A percentile compares a stretch with the other conserved stretches of the same genome.
Conservation (phyloP, 2,797 vertebrate genomes). For the Hypotaenidia okinawae region DNA sequence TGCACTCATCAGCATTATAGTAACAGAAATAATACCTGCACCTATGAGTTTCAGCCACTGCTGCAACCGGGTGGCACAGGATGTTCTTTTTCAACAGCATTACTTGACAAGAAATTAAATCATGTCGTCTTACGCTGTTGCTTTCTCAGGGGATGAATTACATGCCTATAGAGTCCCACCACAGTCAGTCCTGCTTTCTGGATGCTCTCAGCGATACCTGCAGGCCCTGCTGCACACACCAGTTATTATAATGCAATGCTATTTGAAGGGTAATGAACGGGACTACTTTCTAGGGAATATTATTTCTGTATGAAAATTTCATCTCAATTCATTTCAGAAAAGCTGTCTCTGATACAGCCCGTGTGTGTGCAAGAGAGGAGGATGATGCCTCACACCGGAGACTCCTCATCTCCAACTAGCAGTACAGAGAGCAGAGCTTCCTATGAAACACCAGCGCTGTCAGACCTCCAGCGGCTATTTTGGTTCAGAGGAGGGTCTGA, state of each 20-base stretch:
- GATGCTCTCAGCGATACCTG: constrained; percentile 43
- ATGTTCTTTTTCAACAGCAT: neutral
- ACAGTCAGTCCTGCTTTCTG: neutral
- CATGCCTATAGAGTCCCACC: neutral
- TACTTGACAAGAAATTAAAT: constrained; percentile 38
- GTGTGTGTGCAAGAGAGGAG: neutral
- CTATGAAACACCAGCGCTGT: constrained; percentile 84
- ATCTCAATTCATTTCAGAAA: constrained; percentile 61
- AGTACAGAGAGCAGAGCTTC: constrained; percentile 45
- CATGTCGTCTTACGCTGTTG: neutral
- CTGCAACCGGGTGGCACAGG: neutral
- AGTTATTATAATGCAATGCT: constrained; percentile 24
- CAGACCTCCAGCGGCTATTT: constrained; percentile 84
- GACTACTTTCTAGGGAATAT: constrained; percentile 39
- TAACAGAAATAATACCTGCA: neutral
- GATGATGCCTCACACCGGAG: constrained; percentile 47
- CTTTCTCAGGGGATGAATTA: constrained; percentile 31
- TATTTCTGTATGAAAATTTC: constrained; percentile 18
- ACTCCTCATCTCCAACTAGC: neutral
- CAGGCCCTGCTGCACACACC: constrained; percentile 10
- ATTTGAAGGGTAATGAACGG: constrained; percentile 36
- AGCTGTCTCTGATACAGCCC: neutral
- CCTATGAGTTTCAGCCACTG: neutral
- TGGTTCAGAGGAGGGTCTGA: constrained; percentile 80
- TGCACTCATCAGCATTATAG: neutral